Base-by-base conservation (phyloP, 92 coral and sea anemone species). In the Bergia puertoricense region DNA sequence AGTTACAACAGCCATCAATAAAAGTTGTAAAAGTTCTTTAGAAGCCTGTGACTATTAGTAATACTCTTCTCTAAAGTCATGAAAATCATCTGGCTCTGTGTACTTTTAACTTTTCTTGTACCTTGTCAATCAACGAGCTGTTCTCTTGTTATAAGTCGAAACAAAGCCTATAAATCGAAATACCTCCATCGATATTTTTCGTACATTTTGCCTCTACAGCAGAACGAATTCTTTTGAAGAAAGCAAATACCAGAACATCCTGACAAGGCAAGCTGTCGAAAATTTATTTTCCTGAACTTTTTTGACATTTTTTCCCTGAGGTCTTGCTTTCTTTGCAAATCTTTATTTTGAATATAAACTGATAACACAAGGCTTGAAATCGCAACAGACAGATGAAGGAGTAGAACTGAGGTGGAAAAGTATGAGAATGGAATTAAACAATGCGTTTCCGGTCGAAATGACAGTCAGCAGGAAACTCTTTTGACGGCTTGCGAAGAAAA, bases 371-470 rank as follows among this genome's bases (percentile, higher is more conserved):
- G 65, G 18, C 57, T 71, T 37, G 11, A 71, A 84, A 71, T 15
- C 78, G 30, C 74, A 69, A 84, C 39, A 44, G 66, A 8, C 79
- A 71, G 87, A 71, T 36, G 30, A 62, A 62, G 30, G 20, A 62
- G 69, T 50, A n/a, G 73, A 37, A 68, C 57, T 45, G 15, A 67
- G 71, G 18, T 41, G 36, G 65, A 62, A 67, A 22, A 20, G 59
- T 43, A 41, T 82, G 76, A 22, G 43, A 69, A 84, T 54, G 44
- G 20, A 37, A 40, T 36, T 43, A 72, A 69, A 84, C 77, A 84
- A 84, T 37, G 62, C 11, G 44, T 72, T 84, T 84, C 87, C 87
- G 87, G 87, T 84, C 41, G 38, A 30, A 84, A 44, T 15, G 85
- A 22, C 87, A 48, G 15, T 8, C 50, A 84, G 77, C 87, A 56